A percentile compares a stretch with the other conserved stretches of the same genome.
These are phyloP conservation scores for Nysson spinosus DNA, from an alignment of 2,888 invertebrate genomes.

Conservation along the genomic window DNA sequence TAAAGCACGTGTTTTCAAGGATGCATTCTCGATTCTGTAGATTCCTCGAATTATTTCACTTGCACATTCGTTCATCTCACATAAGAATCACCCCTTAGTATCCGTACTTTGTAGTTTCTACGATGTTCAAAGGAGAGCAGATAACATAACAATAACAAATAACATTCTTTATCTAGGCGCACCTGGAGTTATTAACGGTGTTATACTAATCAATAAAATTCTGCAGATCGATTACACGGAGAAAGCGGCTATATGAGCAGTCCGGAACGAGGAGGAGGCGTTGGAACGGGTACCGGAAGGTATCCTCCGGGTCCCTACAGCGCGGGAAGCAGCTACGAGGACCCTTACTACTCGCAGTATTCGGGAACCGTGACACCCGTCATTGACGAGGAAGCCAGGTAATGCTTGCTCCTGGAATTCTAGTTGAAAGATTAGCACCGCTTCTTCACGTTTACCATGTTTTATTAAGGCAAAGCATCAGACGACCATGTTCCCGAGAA, in stretches of 20 bases:
- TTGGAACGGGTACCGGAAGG: slow-evolving; percentile 69
- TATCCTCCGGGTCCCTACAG: slow-evolving; percentile 75
- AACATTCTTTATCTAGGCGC: too few relatives aligned
- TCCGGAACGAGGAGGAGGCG: slow-evolving; percentile 85
- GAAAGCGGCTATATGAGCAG: slow-evolving; percentile 91
- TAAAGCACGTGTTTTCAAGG: neutral
- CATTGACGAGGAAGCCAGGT: slow-evolving; percentile 94
- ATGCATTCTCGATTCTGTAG: too few relatives aligned
- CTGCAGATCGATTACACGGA: slow-evolving; percentile 76
- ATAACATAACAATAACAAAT: too few relatives aligned
- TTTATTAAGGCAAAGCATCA: too few relatives aligned
- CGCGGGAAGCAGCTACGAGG: slow-evolving; percentile 87
- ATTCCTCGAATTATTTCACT: too few relatives aligned
- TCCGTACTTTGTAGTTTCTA: too few relatives aligned
- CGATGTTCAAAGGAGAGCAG: too few relatives aligned
- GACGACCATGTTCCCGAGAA: too few relatives aligned
- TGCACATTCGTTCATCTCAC: neutral
- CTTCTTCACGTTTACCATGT: too few relatives aligned
- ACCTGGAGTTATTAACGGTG: fast-evolving
- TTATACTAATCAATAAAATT: slow-evolving; percentile 17
- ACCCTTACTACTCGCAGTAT: slow-evolving; percentile 92
- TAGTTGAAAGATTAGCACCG: neutral
- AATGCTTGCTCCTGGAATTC: slow-evolving; percentile 56
- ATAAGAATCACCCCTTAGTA: neutral
- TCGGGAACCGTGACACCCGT: slow-evolving; percentile 90